phyloP scores from a whole-genome alignment of 2,797 vertebrate genomes.

The Eospalax fontanierii region DNA sequence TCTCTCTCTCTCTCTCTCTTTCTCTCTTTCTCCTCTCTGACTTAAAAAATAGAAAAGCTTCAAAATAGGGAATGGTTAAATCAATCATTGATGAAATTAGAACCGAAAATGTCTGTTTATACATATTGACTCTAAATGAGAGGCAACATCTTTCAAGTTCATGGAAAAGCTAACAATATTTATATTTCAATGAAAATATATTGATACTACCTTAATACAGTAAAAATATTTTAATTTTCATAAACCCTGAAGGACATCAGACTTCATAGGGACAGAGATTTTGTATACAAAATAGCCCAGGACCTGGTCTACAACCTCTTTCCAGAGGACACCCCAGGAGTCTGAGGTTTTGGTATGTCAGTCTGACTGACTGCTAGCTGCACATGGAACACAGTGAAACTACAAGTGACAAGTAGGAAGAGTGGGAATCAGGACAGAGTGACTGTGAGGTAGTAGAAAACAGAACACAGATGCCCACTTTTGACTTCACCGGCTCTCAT shows the following conservation, averaged over 20 bases:
- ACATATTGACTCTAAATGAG: constrained; percentile 5
- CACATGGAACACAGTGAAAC: neutral
- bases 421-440: neutral
- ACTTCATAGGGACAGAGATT: neutral
- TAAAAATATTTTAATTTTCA: constrained; percentile 49
- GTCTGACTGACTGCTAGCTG: neutral
- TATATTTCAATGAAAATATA: constrained; percentile 58
- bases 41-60: too few relatives aligned
- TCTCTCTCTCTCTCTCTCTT: too few relatives aligned
- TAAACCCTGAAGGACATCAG: neutral
- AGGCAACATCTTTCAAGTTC: neutral
- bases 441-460: neutral
- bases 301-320: accelerated
- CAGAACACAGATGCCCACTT: neutral
- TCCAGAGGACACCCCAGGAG: neutral
- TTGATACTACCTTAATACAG: neutral
- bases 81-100: too few relatives aligned
- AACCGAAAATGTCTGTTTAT: neutral
- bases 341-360: neutral
- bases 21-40: too few relatives aligned
- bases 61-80: too few relatives aligned
- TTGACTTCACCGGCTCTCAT: neutral
- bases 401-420: neutral
- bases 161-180: neutral
- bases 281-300: neutral